A percentile compares a stretch with the other conserved stretches of the same genome.
Evolutionary conservation across 2,888 invertebrate species (phyloP).

Genomic region (Escarpia spicata): DNA sequence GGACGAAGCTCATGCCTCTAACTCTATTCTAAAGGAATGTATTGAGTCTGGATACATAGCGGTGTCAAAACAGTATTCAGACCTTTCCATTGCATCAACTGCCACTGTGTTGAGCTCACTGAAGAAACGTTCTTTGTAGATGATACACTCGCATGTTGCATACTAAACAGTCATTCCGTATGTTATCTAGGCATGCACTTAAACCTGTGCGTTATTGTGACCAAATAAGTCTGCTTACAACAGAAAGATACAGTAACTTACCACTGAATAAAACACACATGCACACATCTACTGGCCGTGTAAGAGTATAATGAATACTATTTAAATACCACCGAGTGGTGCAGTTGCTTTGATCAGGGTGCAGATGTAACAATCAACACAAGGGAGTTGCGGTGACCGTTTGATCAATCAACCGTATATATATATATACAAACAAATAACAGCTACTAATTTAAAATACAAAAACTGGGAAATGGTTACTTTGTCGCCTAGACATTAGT

Average conservation of each 20-base stretch:
- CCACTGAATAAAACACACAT: not conserved
- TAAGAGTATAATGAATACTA: not conserved
- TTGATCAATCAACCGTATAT: not conserved
- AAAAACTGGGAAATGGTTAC: not conserved
- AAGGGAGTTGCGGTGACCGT: not conserved
- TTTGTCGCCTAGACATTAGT: not conserved
- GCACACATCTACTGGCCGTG: not conserved
- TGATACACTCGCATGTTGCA: not conserved
- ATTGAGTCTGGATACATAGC: not conserved
- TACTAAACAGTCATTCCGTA: not conserved
- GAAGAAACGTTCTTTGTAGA: not conserved
- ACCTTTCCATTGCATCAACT: not conserved
- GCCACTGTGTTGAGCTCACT: not conserved
- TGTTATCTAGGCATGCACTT: not conserved
- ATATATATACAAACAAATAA: not conserved
- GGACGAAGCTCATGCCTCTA: not conserved
- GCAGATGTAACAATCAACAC: not conserved
- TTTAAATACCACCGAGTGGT: not conserved
- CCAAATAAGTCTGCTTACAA: slow-evolving; percentile 10
- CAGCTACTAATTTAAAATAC: not conserved
- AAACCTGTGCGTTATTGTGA: not conserved
- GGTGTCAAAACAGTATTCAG: not conserved
- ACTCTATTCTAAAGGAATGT: not conserved
- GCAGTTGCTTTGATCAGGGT: not conserved
- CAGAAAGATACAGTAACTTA: not conserved